Conservation (phyloP, 1,140 invertebrate species). For the Pissodes strobi region DNA sequence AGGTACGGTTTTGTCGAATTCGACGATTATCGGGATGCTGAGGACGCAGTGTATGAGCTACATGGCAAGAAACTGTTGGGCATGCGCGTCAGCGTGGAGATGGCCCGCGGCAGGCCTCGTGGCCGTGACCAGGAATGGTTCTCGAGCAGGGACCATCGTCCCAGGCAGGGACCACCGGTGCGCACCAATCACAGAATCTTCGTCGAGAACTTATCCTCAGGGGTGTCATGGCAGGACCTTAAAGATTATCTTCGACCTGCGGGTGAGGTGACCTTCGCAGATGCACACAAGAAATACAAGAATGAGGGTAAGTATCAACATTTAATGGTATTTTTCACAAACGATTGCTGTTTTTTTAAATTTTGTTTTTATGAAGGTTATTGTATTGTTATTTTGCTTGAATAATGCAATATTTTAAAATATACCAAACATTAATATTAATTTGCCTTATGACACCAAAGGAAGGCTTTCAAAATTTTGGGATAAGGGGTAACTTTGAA, state of each 20-base stretch:
- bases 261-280: slow-evolving; percentile 96
- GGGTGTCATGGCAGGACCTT: slow-evolving; percentile 98
- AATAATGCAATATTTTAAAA: too few relatives aligned
- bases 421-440: too few relatives aligned
- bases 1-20: slow-evolving; percentile 98
- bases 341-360: too few relatives aligned
- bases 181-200: slow-evolving; percentile 93
- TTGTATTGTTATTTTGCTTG: too few relatives aligned
- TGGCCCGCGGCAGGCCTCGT: slow-evolving; percentile 73
- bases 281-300: slow-evolving; percentile 78
- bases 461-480: too few relatives aligned
- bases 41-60: slow-evolving; percentile 95
- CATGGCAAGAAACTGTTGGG: slow-evolving; percentile 94
- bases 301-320: slow-evolving; percentile 78
- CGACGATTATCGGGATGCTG: slow-evolving; percentile 94
- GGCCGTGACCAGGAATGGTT: slow-evolving; percentile 53
- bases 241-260: slow-evolving; percentile 98
- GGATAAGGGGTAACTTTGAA: too few relatives aligned
- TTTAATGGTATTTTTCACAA: too few relatives aligned
- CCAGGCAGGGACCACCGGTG: slow-evolving; percentile 71
- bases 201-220: slow-evolving; percentile 94
- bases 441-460: too few relatives aligned
- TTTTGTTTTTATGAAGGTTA: background rate
- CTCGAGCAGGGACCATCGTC: slow-evolving; percentile 19
- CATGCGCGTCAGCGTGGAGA: slow-evolving; percentile 86